Conservation (phyloP, 1,140 invertebrate genomes). For the Bombus superbus region DNA sequence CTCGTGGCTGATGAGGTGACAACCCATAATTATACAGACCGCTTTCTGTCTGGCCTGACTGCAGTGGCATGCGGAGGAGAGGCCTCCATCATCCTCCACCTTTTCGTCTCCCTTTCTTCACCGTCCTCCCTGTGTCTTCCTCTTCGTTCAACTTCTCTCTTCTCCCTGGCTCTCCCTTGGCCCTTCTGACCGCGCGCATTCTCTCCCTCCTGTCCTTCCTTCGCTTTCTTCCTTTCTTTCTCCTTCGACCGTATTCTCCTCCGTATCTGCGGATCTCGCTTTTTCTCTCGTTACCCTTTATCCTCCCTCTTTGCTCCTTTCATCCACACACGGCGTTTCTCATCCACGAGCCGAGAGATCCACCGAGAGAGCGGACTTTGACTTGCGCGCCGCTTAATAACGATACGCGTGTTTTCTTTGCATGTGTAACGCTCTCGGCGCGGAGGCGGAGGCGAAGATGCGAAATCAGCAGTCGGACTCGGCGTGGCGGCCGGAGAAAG, state of each 20-base stretch:
- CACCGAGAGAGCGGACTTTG: conserved; percentile 9
- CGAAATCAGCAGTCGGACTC: conserved; percentile 49
- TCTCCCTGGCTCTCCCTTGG: conserved; percentile 50
- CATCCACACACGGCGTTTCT: conserved; percentile 36
- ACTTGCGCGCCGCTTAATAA: conserved; percentile 49
- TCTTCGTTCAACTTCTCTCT: conserved; percentile 59
- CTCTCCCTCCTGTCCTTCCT: conserved; percentile 37
- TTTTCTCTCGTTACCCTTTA: conserved; percentile 67
- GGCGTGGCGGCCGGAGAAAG: background rate
- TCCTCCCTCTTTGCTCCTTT: conserved; percentile 57
- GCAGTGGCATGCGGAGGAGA: conserved; percentile 81
- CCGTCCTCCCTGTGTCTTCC: conserved; percentile 12
- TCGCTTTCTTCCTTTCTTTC: conserved; percentile 22
- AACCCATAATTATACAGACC: conserved; percentile 83
- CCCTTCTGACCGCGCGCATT: conserved; percentile 50
- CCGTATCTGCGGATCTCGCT: conserved; percentile 42
- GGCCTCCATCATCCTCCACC: conserved; percentile 81
- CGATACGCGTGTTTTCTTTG: conserved; percentile 59
- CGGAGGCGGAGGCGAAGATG: conserved; percentile 33
- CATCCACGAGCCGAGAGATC: conserved; percentile 40
- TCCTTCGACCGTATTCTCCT: background rate
- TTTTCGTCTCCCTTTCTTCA: conserved; percentile 20
- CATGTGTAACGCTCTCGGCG: conserved; percentile 4
- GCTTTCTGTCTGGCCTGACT: conserved; percentile 81
- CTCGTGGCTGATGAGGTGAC: conserved; percentile 82